Base-by-base conservation (phyloP, 2,888 invertebrate genomes). In the Tromatobia lineatoria region DNA sequence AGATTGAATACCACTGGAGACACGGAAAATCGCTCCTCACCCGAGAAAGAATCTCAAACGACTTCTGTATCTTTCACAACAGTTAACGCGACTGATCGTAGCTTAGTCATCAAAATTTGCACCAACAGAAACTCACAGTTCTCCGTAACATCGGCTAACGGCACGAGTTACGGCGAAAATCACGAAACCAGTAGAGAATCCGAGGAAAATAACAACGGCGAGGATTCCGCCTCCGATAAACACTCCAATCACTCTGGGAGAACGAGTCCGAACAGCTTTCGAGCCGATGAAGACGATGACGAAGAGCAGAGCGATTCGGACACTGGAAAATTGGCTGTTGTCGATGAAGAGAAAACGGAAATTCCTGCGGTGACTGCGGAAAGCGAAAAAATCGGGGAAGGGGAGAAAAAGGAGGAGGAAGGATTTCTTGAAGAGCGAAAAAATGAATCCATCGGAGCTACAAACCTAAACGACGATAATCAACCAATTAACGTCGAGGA, bases 71-170 rank as follows among this genome's bases (percentile, higher is more conserved):
- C 91, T 0, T 90, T 90, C 25, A 93, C 90, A 34, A 84, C 91
- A 8, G 89, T 91, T 34, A 88, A 92, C 67, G 83, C 90, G 6
- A 90, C 92, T 7, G 93, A 93, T 29, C 89, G 93, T 70, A 93
- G 93, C 85, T 88, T 93, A 82, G 91, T 94, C 20, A 93, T 93
- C 45, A 94, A 93, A 87, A 93, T 94, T 78, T 93, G 92, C 81
- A 92, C 93, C 57, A 94, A 93, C 76, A 92, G 91, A 76, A 93
- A 93, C 78, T 91, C 93, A 2, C 90, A 92, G 23, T 93, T 93
- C 79, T 91, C 93, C 7, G 91, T 93, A 3, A 88, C 91, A 23
- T 87, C 85, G 25, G 84, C 86, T 10, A 85, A 83, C 42, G 67
- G 75, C 10, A 34, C 34, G 20, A 73, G 18, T 45, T 34, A 70